Evolutionary conservation across 1,140 invertebrate genomes (phyloP), one percentile per base, ranked within the genome.

Genomic region (Hypothenemus hampei): DNA sequence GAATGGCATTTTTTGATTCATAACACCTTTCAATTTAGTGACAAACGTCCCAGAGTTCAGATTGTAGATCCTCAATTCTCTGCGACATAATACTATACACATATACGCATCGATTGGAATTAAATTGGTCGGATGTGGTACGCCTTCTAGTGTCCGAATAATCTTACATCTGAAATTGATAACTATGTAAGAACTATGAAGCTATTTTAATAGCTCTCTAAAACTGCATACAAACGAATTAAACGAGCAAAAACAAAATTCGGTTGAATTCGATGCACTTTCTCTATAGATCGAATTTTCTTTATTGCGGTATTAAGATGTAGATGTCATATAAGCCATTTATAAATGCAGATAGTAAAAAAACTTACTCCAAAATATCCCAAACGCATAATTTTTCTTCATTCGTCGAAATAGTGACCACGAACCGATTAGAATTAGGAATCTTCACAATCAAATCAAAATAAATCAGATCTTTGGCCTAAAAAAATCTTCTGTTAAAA

Each of bases 1-100:
- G 69, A 82, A 91, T 24, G 90, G 87, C 89, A 92, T 91, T 73
- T 91, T 91, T 66, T 92, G 88, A 75, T 92, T 92, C 87, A 93
- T 91, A 2, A 92, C 88, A 24, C 89, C 83, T 66, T 91, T 89
- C 7, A 93, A 69, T 54, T 89, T 83, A 6, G 81, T 82, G 23
- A 86, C 58, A 62, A 86, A 80, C 45, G 73, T 73, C 47, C 88
- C 89, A 68, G 80, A 77, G 65, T 91, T 80, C 10, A 93, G 71
- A 72, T 93, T 82, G 62, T 87, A 90, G 11, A 91, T 80, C 53
- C 81, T 77, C 4, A 93, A 78, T 69, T 93, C 88, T 18, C 90
- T 72, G 41, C 85, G 78, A 69, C 89, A 91, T 13, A 93, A 73
- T 29, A 91, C 86, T 54, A 91, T 81, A 53, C 85, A 88, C 50